Base-by-base conservation (phyloP, 2,113 vertebrate genomes). In the Forbesichthys agassizii region DNA sequence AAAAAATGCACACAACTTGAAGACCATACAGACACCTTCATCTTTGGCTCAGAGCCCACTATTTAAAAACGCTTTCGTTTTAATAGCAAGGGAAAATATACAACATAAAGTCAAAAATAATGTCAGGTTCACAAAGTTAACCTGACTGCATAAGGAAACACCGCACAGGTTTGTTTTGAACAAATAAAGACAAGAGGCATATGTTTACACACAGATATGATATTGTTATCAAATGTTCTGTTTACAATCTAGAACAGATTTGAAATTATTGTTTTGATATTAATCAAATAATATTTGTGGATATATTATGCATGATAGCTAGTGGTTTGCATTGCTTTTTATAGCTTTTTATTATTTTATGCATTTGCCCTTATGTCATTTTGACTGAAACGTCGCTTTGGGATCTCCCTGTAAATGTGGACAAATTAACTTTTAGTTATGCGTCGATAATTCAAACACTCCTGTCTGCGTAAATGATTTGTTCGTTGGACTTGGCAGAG, bases 391-490 rank as follows among this genome's bases (percentile, higher is more conserved):
- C 62, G 59, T 71, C 67, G 36, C 14, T 27, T 64, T 56, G 46
- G 73, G 67, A 58, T 54, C 46, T 10, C 64, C 74, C 66, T 46
- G 59, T 64, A 42, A 76, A 36, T 87, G 65, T 5, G 53, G 66
- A 46, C 66, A 62, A 80, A 84, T 90, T 89, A 87, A 81, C 71
- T 77, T 87, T 88, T 79, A 87, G 61, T 84, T 81, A 78, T 79
- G 72, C 73, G 69, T 82, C 80, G 68, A 90, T 91, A 87, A 78
- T 88, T 80, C 80, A 61, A 65, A 73, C 64, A 58, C 48, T 58
- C 36, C 33, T 13, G 60, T 49, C 18, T 80, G 76, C 61, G 90
- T 91, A 80, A 91, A 90, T 91, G 83, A 91, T 93, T 92, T 79
- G 83, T 89, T 42, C 76, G 74, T 56, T 57, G 65, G 76, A 82